Conservation (phyloP, 2,888 invertebrate species). For the Drosophila prostipennis region DNA sequence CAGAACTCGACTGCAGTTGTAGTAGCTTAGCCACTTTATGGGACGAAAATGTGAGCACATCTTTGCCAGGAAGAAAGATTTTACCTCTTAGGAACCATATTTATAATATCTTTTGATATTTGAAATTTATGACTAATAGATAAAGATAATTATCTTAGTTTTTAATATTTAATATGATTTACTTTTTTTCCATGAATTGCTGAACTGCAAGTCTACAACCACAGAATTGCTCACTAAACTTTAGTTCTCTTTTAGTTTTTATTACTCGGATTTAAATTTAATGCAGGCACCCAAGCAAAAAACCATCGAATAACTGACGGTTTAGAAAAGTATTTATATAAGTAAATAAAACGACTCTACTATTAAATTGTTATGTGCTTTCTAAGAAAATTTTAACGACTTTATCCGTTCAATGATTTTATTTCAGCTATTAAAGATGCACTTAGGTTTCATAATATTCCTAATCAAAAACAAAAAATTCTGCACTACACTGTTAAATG, state of each 20-base stretch:
- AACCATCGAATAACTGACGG: not conserved
- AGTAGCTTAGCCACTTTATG: not conserved
- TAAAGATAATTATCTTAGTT: too few relatives aligned
- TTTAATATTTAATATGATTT: too few relatives aligned
- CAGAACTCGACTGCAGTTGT: slow-evolving; percentile 9
- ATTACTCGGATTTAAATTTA: not conserved
- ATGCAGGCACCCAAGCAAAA: not conserved
- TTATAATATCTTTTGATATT: too few relatives aligned
- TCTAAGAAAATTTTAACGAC: too few relatives aligned
- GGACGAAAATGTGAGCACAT: not conserved
- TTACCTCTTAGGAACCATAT: too few relatives aligned
- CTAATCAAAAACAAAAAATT: not conserved
- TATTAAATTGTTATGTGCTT: too few relatives aligned
- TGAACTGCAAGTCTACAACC: too few relatives aligned
- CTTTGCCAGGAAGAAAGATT: not conserved
- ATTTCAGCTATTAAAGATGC: not conserved
- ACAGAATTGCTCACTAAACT: too few relatives aligned
- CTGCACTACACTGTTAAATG: not conserved
- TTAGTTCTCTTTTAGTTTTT: not conserved
- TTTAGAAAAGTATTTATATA: not conserved
- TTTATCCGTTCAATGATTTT: too few relatives aligned
- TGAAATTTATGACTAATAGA: too few relatives aligned
- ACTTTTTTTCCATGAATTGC: too few relatives aligned
- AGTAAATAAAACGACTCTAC: too few relatives aligned
- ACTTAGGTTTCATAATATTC: not conserved